These are phyloP conservation scores for Callaeas wilsoni DNA, from an alignment of 2,113 vertebrate species.

Conservation along the genomic window DNA sequence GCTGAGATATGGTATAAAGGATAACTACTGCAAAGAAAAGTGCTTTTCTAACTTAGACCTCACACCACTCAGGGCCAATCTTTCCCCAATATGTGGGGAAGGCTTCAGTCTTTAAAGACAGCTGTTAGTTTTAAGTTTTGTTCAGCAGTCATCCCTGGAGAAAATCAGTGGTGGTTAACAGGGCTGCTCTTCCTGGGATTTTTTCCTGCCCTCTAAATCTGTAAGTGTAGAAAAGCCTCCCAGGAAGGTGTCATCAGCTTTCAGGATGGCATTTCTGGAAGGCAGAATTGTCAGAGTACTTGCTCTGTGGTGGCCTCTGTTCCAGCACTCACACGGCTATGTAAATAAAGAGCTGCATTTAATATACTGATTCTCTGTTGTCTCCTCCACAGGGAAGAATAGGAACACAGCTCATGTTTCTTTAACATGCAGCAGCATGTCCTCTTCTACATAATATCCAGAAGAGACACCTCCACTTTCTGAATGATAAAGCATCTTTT, in stretches of 20 bases:
- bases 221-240: background rate
- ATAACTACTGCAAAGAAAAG: background rate
- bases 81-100: background rate
- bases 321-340: background rate
- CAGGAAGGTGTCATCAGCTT: background rate
- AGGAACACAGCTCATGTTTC: background rate
- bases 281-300: background rate
- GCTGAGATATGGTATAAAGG: background rate
- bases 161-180: background rate
- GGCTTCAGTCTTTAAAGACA: background rate
- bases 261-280: background rate
- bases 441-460: background rate
- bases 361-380: background rate
- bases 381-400: background rate
- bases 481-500: background rate
- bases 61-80: background rate
- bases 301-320: background rate
- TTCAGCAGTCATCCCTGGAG: background rate
- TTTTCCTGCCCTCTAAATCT: background rate
- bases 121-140: background rate
- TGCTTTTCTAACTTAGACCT: background rate
- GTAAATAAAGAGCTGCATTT: background rate
- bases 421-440: background rate
- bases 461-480: background rate
- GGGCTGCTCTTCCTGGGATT: background rate